Conservation (phyloP, 2,888 invertebrate genomes). For the Cosmia trapezina region DNA sequence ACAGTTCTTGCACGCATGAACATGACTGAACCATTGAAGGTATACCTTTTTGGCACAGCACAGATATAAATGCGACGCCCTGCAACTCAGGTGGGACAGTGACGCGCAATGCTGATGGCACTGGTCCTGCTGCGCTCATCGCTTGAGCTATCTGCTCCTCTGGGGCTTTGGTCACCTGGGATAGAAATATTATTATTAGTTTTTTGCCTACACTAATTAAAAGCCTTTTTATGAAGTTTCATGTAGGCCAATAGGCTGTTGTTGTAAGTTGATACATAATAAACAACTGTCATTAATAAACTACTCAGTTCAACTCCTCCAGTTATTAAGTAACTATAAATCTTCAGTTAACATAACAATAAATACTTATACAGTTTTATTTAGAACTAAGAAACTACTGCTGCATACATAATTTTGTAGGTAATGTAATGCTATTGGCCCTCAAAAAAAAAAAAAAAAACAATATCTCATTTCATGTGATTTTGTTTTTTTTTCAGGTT, state of each 20-base stretch:
- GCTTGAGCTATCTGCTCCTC: slow-evolving; percentile 91
- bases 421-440: background rate
- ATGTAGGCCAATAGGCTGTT: too few species aligned
- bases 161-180: slow-evolving; percentile 95
- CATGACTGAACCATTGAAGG: background rate
- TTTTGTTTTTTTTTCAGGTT: background rate
- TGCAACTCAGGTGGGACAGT: slow-evolving; percentile 98
- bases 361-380: background rate
- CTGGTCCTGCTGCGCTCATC: slow-evolving; percentile 85
- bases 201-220: background rate
- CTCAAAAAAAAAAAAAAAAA: background rate
- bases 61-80: slow-evolving; percentile 98
- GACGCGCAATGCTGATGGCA: slow-evolving; percentile 95
- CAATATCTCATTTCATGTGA: background rate
- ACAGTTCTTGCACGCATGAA: background rate
- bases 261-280: background rate
- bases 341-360: background rate
- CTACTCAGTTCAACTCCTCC: background rate
- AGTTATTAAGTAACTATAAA: background rate
- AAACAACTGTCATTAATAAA: background rate
- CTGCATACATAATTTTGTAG: background rate
- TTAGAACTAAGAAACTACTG: background rate
- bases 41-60: slow-evolving; percentile 95
- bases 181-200: background rate
- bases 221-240: background rate